Conservation (phyloP, 2,888 invertebrate species). For the Apeira syringaria region DNA sequence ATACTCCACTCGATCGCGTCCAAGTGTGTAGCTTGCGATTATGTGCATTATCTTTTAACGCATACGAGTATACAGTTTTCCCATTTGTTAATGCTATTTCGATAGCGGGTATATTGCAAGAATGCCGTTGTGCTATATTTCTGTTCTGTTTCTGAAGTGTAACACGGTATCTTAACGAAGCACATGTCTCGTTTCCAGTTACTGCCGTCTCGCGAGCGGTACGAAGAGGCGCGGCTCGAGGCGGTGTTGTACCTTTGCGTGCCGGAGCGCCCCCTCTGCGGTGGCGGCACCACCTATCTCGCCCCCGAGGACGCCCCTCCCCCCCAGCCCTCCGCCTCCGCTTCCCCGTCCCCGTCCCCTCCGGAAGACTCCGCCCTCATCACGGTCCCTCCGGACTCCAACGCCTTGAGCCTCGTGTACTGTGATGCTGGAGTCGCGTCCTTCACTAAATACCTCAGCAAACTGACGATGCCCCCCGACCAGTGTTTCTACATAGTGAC, state of each 20-base stretch:
- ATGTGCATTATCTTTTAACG: too few species aligned
- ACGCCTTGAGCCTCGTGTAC: slow-evolving; percentile 87
- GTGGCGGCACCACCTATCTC: slow-evolving; percentile 57
- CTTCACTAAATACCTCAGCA: slow-evolving; percentile 73
- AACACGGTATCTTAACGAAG: too few species aligned
- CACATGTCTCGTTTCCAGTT: too few species aligned
- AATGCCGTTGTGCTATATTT: too few species aligned
- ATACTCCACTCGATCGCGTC: too few species aligned
- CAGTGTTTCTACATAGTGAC: slow-evolving; percentile 62
- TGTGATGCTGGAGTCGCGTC: slow-evolving; percentile 76
- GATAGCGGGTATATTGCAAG: too few species aligned
- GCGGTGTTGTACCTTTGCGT: slow-evolving; percentile 58
- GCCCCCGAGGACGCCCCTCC: slow-evolving; percentile 56
- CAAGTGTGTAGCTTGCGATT: too few species aligned
- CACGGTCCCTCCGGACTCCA: slow-evolving; percentile 85
- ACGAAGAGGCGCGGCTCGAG: slow-evolving; percentile 53
- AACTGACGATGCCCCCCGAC: slow-evolving; percentile 44
- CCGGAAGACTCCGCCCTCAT: slow-evolving; percentile 68
- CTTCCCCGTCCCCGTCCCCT: slow-evolving; percentile 24
- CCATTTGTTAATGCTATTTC: too few species aligned
- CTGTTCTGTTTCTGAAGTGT: too few species aligned
- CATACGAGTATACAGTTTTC: too few species aligned
- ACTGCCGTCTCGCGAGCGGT: slow-evolving; percentile 65
- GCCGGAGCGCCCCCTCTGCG: slow-evolving; percentile 43
- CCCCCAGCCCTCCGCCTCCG: not conserved